Base-by-base conservation (phyloP, 2,797 vertebrate species). In the Jordanella pulchra region DNA sequence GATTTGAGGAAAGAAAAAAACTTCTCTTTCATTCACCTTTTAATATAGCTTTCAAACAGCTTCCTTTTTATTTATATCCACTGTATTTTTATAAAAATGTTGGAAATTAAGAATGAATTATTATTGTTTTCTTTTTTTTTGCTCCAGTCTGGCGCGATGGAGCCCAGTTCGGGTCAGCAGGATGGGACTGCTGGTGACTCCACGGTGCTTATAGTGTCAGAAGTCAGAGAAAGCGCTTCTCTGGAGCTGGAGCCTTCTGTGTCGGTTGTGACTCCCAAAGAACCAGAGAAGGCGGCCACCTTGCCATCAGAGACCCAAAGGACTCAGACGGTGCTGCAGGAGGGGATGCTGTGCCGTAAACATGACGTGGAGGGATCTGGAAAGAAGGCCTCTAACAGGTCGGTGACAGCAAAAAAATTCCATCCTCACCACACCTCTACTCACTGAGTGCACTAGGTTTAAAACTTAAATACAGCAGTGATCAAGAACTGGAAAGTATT, bases 361-460 rank as follows among this genome's bases (percentile, higher is more conserved):
- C 97, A 97, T 0, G 96, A 98, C 76, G 79, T 97, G 65, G 97
- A 97, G 50, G 95, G 95, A 0, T 93, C 96, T 39, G 96, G 96
- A 76, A 99, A 97, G 90, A 97, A 95, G 54, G 95, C 96, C 0
- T 96, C 96, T 63, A 98, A 96, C 90, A 97, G 98, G 98, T 98
- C 86, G 1, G 61, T 1, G 9, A 56, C 1, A 0, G 18, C 28
- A 35, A 21, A 63, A 63, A 23, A 63, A 63, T 39, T 39, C 21
- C 56, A 23, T 21, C 56, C 15, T 11, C 2, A 39, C 10, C 58
- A n/a, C 23, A 14, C 21, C 35, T 25, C 47, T 18, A 17, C 47
- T 21, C 18, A n/a, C n/a, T n/a, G n/a, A n/a, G n/a, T n/a, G n/a
- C n/a, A n/a, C n/a, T n/a, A n/a, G n/a, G n/a, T n/a, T n/a, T n/a